Conservation (phyloP, 2,888 invertebrate genomes). For the Pyrgus malvae region DNA sequence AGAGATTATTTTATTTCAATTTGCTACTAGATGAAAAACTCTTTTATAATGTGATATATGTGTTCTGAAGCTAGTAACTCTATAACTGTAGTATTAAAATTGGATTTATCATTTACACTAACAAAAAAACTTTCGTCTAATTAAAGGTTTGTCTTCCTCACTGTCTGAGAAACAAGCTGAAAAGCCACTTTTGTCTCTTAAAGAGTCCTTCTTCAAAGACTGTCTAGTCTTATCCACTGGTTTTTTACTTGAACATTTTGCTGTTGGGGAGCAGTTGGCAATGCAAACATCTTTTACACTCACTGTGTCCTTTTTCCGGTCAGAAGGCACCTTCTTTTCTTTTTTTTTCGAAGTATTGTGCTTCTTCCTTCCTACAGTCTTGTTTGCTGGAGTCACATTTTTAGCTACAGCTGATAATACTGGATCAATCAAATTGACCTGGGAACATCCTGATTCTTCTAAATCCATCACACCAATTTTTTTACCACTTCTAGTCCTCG, state of each 20-base stretch:
- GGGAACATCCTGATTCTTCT: slow-evolving; percentile 48
- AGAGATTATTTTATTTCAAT: too few species aligned
- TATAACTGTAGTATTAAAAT: slow-evolving; percentile 19
- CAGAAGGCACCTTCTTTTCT: slow-evolving; percentile 1
- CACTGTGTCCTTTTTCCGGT: slow-evolving; percentile 27
- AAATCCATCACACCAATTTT: slow-evolving; percentile 50
- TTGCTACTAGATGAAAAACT: slow-evolving; percentile 33
- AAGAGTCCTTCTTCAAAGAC: slow-evolving; percentile 49
- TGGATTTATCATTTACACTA: slow-evolving; percentile 33
- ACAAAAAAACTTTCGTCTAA: slow-evolving; percentile 64
- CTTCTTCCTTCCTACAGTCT: slow-evolving; percentile 38
- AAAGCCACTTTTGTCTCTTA: slow-evolving; percentile 66
- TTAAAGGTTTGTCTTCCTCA: slow-evolving; percentile 64
- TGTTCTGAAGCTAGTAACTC: slow-evolving; percentile 27
- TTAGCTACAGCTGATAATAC: slow-evolving; percentile 57
- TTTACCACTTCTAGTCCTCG: slow-evolving; percentile 62
- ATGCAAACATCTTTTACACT: slow-evolving; percentile 25
- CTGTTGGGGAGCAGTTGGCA: not conserved
- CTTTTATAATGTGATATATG: slow-evolving; percentile 25
- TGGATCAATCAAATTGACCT: slow-evolving; percentile 56
- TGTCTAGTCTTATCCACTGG: slow-evolving; percentile 43
- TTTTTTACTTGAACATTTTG: slow-evolving; percentile 34
- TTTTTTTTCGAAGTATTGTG: slow-evolving; percentile 31
- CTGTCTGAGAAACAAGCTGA: slow-evolving; percentile 71
- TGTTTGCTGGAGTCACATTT: slow-evolving; percentile 51